Evolutionary conservation across 2,888 invertebrate species (phyloP).

Genomic region (Hypsopygia costalis): DNA sequence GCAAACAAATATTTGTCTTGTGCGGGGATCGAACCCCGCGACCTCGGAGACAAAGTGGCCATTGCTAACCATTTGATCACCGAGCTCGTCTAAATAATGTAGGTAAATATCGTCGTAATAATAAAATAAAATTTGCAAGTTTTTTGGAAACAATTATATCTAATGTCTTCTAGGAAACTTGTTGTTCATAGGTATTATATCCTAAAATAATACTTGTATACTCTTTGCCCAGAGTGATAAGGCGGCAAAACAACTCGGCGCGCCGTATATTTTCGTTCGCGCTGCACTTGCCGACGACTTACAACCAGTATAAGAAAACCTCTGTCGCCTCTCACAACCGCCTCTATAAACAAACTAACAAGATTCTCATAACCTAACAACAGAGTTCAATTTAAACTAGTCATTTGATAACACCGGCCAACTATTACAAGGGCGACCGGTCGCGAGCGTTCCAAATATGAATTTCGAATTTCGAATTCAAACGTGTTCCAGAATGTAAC

Average conservation of each 20-base stretch:
- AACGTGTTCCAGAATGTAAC: slow-evolving; percentile 61
- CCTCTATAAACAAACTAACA: slow-evolving; percentile 26
- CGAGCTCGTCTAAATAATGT: too few relatives aligned
- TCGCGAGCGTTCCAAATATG: slow-evolving; percentile 73
- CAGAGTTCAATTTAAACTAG: slow-evolving; percentile 46
- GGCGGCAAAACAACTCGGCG: slow-evolving; percentile 78
- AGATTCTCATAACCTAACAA: slow-evolving; percentile 36
- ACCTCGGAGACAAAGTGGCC: too few relatives aligned
- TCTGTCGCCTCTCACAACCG: slow-evolving; percentile 39
- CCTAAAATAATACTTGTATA: slow-evolving; percentile 10
- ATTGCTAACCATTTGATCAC: too few relatives aligned
- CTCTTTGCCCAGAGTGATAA: slow-evolving; percentile 70
- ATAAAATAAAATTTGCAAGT: too few relatives aligned
- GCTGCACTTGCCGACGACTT: slow-evolving; percentile 76
- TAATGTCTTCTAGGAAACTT: too few relatives aligned
- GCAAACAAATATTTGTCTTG: too few relatives aligned
- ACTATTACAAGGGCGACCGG: slow-evolving; percentile 81
- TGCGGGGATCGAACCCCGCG: too few relatives aligned
- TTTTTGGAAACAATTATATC: too few relatives aligned
- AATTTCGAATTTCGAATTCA: slow-evolving; percentile 71
- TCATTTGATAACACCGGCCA: slow-evolving; percentile 74
- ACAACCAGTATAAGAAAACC: slow-evolving; percentile 51
- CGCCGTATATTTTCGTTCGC: slow-evolving; percentile 79
- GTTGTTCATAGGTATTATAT: not conserved
- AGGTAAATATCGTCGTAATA: too few relatives aligned